Evolutionary conservation across 92 coral and sea anemone species (phyloP).

Genomic region (Epizoanthus illoricatus): DNA sequence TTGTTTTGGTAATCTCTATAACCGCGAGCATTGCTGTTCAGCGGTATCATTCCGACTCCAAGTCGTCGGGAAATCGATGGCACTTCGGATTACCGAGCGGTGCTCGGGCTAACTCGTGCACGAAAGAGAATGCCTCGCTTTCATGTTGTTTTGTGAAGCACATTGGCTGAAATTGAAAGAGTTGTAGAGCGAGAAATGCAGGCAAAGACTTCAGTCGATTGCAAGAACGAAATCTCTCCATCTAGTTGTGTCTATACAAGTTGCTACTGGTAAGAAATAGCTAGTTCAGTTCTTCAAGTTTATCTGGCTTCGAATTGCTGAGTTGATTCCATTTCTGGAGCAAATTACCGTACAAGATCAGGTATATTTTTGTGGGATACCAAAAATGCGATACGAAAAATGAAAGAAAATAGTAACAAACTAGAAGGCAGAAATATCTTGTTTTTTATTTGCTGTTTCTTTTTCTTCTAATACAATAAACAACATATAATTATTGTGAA

Average conservation of each 20-base stretch:
- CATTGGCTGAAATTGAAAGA: slow-evolving; percentile 17
- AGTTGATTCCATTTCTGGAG: neutral
- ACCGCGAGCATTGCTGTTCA: slow-evolving; percentile 30
- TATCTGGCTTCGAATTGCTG: neutral
- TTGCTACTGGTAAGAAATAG: slow-evolving; percentile 82
- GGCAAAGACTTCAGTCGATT: slow-evolving; percentile 67
- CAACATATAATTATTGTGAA: neutral
- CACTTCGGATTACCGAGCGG: neutral
- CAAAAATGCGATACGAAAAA: too few relatives aligned
- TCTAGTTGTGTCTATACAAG: slow-evolving; percentile 88
- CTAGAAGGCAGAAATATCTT: too few relatives aligned
- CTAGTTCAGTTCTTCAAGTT: neutral
- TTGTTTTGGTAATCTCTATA: slow-evolving; percentile 19
- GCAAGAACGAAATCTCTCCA: slow-evolving; percentile 72
- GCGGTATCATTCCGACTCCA: slow-evolving; percentile 16
- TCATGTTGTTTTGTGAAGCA: slow-evolving; percentile 36
- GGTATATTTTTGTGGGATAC: too few relatives aligned
- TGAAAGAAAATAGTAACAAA: too few relatives aligned
- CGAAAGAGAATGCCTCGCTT: slow-evolving; percentile 50
- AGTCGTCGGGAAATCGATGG: slow-evolving; percentile 9
- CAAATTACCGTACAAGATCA: neutral
- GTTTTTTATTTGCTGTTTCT: neutral
- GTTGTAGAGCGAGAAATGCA: slow-evolving; percentile 47
- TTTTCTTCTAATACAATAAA: neutral
- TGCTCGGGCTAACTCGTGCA: slow-evolving; percentile 4